Evolutionary conservation across 2,113 vertebrate genomes (phyloP).

Genomic region (Chascanopsetta lugubris): DNA sequence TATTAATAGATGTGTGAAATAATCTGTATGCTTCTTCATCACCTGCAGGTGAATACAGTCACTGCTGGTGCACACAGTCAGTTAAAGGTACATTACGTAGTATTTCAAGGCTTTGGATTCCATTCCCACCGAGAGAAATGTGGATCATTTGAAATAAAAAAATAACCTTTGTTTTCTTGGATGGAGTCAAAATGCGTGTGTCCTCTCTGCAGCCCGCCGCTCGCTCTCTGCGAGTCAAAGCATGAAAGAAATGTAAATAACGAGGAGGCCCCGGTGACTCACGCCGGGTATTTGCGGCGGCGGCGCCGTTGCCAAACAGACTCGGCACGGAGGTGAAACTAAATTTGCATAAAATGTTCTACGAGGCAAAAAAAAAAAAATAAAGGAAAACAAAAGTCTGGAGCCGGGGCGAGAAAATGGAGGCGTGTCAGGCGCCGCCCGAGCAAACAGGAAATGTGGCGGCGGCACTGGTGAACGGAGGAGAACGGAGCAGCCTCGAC

Average conservation of each 20-base stretch:
- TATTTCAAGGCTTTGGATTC: no score
- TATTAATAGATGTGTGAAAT: no score
- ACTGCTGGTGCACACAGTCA: no score
- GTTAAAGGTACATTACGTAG: no score
- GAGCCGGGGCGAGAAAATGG: constrained; percentile 8
- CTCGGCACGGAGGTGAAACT: constrained; percentile 22
- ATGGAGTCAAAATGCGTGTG: no score
- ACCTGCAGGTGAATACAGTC: no score
- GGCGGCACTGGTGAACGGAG: constrained; percentile 16
- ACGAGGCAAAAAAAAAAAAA: constrained; percentile 22
- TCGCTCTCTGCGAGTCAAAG: constrained; percentile 11
- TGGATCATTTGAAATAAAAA: no score
- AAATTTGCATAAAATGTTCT: constrained; percentile 49
- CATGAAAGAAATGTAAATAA: constrained; percentile 5
- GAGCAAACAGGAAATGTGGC: constrained; percentile 31
- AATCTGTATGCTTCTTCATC: no score
- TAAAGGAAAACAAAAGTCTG: no score
- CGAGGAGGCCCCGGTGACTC: neutral
- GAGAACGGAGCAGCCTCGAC: constrained; percentile 27
- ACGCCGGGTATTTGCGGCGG: neutral
- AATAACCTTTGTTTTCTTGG: no score
- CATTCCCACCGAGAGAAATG: no score
- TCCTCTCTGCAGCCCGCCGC: neutral
- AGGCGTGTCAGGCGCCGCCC: constrained; percentile 20
- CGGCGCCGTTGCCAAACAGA: no score